Percentiles rank a stretch among this genome's conserved stretches.
Evolutionary conservation across 2,113 vertebrate genomes (phyloP).

Genomic region (Bagarius yarrelli): DNA sequence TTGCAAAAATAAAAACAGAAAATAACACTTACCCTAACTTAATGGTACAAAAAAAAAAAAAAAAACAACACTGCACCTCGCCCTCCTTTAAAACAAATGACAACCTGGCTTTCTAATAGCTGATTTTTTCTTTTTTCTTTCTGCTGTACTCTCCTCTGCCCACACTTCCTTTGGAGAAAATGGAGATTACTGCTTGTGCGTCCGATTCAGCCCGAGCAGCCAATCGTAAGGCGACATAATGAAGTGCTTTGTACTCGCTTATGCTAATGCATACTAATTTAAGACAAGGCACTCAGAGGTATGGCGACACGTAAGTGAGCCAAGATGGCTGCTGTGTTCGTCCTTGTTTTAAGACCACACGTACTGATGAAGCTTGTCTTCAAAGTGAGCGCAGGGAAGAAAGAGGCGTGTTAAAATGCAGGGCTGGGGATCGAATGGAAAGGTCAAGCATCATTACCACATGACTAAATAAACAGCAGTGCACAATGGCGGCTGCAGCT

Average conservation of each 20-base stretch:
- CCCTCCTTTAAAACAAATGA: constrained; percentile 37
- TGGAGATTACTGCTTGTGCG: constrained; percentile 60
- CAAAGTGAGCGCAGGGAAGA: neutral
- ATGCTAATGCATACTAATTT: constrained; percentile 76
- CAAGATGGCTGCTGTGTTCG: constrained; percentile 9
- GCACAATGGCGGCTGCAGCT: constrained; percentile 57
- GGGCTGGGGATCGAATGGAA: constrained; percentile 44
- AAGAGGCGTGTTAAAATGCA: constrained; percentile 40
- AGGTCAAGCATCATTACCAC: constrained; percentile 55
- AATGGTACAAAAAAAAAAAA: constrained; percentile 59
- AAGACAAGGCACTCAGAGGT: constrained; percentile 68
- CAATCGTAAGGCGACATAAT: constrained; percentile 78
- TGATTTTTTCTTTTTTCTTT: constrained; percentile 42
- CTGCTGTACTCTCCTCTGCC: constrained; percentile 3
- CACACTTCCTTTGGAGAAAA: constrained; percentile 50
- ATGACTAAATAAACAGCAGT: constrained; percentile 51
- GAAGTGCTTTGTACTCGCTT: constrained; percentile 72
- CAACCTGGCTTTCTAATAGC: constrained; percentile 53
- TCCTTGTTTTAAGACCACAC: constrained; percentile 16
- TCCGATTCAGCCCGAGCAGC: constrained; percentile 57
- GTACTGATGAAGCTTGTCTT: constrained; percentile 15
- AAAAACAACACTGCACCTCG: constrained; percentile 29
- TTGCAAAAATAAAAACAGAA: constrained; percentile 55
- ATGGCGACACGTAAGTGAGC: constrained; percentile 55
- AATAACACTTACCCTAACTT: constrained; percentile 60